A percentile compares a stretch with the other conserved stretches of the same genome.
Evolutionary conservation across 2,113 vertebrate genomes (phyloP).

Genomic region (Microtus oregoni): DNA sequence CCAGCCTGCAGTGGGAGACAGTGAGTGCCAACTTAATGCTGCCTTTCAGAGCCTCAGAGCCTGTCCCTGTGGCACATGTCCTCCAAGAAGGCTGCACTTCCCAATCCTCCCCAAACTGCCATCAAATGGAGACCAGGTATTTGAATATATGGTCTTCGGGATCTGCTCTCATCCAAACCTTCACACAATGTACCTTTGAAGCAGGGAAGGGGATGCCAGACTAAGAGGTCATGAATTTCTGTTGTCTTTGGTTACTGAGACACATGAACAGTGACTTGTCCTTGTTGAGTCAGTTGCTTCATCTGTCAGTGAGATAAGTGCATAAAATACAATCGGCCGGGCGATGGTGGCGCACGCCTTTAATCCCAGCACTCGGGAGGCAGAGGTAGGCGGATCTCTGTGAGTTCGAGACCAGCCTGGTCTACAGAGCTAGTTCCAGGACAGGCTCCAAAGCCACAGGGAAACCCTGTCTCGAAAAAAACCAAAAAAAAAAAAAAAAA

Average conservation of each 20-base stretch:
- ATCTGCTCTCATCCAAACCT: neutral
- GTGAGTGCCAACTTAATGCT: neutral
- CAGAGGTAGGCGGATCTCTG: too few relatives aligned
- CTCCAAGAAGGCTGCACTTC: neutral
- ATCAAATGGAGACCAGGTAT: neutral
- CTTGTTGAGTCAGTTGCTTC: neutral
- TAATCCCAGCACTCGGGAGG: too few relatives aligned
- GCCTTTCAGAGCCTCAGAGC: neutral
- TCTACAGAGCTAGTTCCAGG: too few relatives aligned
- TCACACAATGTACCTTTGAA: too few relatives aligned
- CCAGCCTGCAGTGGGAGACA: neutral
- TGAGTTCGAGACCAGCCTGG: too few relatives aligned
- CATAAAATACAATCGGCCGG: neutral
- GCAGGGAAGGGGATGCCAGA: neutral
- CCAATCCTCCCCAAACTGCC: too few relatives aligned
- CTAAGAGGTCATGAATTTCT: neutral
- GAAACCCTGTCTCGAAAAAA: too few relatives aligned
- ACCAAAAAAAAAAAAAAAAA: too few relatives aligned
- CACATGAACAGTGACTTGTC: neutral
- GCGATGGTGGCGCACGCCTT: too few relatives aligned
- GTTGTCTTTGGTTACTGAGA: neutral
- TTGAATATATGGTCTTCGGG: neutral
- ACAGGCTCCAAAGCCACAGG: too few relatives aligned
- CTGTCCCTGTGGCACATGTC: neutral
- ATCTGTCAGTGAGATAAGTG: neutral